Evolutionary conservation across 2,888 invertebrate species (phyloP).

Genomic region (Andrena trimmerana): DNA sequence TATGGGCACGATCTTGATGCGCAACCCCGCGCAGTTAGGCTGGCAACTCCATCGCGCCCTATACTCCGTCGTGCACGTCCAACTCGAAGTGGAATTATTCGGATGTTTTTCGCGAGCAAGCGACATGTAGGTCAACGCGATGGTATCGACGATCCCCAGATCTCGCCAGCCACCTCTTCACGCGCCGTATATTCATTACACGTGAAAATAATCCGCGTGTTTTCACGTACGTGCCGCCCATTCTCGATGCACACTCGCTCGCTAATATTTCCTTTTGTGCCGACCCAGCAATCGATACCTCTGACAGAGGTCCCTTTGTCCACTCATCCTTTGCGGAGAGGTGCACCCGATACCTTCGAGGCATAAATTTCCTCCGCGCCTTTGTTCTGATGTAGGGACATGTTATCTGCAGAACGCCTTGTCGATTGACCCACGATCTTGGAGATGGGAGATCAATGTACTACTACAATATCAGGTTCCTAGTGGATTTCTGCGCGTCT

Average conservation of each 20-base stretch:
- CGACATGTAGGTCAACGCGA: conserved; percentile 41
- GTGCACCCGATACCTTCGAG: neutral
- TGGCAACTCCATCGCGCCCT: no score
- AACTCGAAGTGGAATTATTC: conserved; percentile 29
- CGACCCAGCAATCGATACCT: conserved; percentile 3
- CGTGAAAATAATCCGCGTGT: conserved; percentile 21
- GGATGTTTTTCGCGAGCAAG: conserved; percentile 22
- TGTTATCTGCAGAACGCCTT: no score
- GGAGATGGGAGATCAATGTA: no score
- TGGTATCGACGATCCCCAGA: conserved; percentile 26
- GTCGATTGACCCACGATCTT: no score
- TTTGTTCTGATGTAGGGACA: neutral
- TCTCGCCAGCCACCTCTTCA: neutral
- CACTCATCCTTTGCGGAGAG: neutral
- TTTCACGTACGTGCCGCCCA: conserved; percentile 6
- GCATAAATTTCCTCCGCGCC: neutral
- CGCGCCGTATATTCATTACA: conserved; percentile 2
- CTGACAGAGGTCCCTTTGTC: neutral
- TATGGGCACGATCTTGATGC: conserved; percentile 21
- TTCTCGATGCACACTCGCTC: neutral
- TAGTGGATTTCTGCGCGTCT: no score
- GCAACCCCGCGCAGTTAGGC: conserved; percentile 3
- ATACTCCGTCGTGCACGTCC: no score
- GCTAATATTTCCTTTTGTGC: conserved; percentile 27
- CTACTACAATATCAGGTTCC: no score